Evolutionary conservation across 2,888 invertebrate genomes (phyloP), one percentile per base, ranked within the genome.

Genomic region (Melinaea menophilus): DNA sequence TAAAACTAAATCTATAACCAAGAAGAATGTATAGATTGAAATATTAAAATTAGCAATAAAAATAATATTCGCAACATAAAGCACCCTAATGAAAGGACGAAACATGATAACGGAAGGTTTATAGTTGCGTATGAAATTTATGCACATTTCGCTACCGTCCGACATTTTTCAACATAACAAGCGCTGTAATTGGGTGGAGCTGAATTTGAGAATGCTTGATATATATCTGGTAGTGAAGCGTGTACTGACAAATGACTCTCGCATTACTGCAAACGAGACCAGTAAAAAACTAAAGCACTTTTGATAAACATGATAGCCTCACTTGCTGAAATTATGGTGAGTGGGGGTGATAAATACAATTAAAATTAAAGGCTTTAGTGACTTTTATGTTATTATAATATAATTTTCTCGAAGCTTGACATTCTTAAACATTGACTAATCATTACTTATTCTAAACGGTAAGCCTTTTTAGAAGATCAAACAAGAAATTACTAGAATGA

Each of bases 101-200:
- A 63, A 66, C 59, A 55, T 57, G 62, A 66, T 64, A 64, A 51
- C 61, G 51, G 58, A 12, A 46, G 35, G 35, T 59, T 61, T 61
- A 61, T 59, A 62, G 68, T 72, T 65, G 63, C 67, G 63, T 70
- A 67, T 69, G 55, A 72, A 71, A 72, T 74, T 73, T 73, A 75
- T 68, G 72, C 65, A 70, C 67, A 73, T 73, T 76, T 75, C 76
- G 69, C 68, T 68, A 60, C 78, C 78, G 75, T 69, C 73, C 73
- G 71, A 70, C 76, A 86, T 85, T 84, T 86, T 82, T 86, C 86
- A 85, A 73, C 72, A 73, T 85, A 86, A 86, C 87, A 83, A 84
- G 86, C 82, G 64, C 71, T 74, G 76, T 87, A 86, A 87, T 86
- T 86, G 85, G 85, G 78, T 72, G 71, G 70, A 75, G 73, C 67